Conservation (phyloP, 2,113 vertebrate species). For the Passer domesticus region DNA sequence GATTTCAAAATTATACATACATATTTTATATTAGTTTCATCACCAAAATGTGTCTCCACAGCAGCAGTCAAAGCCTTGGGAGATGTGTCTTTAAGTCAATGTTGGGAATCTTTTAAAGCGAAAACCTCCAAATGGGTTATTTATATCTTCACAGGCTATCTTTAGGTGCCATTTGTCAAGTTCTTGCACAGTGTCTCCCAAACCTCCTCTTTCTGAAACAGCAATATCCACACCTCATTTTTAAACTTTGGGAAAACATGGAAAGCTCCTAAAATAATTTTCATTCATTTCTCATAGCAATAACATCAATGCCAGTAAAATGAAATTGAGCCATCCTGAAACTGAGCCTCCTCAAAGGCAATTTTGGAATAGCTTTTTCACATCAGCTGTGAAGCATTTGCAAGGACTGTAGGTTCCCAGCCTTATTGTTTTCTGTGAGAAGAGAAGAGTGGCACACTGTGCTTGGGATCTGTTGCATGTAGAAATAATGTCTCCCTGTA, state of each 20-base stretch:
- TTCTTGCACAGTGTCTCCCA: slow-evolving; percentile 44
- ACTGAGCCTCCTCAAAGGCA: not conserved
- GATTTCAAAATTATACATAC: slow-evolving; percentile 23
- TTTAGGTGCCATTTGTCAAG: slow-evolving; percentile 57
- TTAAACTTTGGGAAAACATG: slow-evolving; percentile 4
- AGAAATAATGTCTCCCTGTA: not conserved
- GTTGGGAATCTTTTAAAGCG: slow-evolving; percentile 24
- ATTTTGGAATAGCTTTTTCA: not conserved
- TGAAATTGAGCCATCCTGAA: not conserved
- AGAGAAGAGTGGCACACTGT: fast-evolving
- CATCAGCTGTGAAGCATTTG: not conserved
- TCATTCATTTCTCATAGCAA: slow-evolving; percentile 29
- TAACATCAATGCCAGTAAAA: not conserved
- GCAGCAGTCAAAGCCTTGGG: slow-evolving; percentile 15
- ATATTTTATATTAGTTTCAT: slow-evolving; percentile 39
- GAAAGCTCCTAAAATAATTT: slow-evolving; percentile 26
- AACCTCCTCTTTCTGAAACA: slow-evolving; percentile 35
- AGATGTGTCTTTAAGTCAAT: slow-evolving; percentile 23
- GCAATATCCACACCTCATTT: slow-evolving; percentile 37
- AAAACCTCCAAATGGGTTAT: slow-evolving; percentile 34
- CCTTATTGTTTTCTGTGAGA: not conserved
- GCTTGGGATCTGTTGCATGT: not conserved
- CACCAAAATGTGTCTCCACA: not conserved
- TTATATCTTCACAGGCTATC: slow-evolving; percentile 48
- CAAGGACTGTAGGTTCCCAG: not conserved